A percentile compares a stretch with the other conserved stretches of the same genome.
Evolutionary conservation across 1,140 invertebrate genomes (phyloP).

Genomic region (Popillia japonica): DNA sequence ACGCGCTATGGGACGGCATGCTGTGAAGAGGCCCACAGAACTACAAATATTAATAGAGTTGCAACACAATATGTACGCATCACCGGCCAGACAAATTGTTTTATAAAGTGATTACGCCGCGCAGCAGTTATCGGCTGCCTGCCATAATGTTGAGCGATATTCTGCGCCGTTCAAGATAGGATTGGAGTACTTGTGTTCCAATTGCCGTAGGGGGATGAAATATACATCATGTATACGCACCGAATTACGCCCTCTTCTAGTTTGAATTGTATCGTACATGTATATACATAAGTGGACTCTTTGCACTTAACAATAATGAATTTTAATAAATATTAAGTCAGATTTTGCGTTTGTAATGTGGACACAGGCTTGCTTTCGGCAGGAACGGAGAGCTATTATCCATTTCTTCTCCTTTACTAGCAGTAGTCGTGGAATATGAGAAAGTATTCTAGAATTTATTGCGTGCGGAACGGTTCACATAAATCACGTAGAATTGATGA

Average conservation of each 20-base stretch:
- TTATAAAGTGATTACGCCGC: conserved; percentile 61
- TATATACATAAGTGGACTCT: too few species aligned
- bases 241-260: neutral
- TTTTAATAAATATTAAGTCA: too few species aligned
- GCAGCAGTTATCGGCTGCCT: conserved; percentile 57
- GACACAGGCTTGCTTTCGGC: too few species aligned
- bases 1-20: conserved; percentile 50
- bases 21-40: conserved; percentile 55
- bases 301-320: neutral
- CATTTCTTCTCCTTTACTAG: conserved; percentile 29
- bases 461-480: conserved; percentile 39
- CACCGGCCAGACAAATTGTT: conserved; percentile 61
- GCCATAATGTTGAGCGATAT: conserved; percentile 57
- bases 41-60: conserved; percentile 61
- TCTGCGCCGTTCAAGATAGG: conserved; percentile 51
- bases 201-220: conserved; percentile 30
- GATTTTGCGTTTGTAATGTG: too few species aligned
- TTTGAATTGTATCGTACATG: neutral
- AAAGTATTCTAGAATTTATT: conserved; percentile 44
- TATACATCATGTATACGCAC: conserved; percentile 23
- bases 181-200: conserved; percentile 35
- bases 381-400: neutral
- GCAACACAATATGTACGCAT: conserved; percentile 60
- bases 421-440: conserved; percentile 31
- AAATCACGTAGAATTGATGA: conserved; percentile 44